These are phyloP conservation scores for Amblyornis subalaris DNA, from an alignment of 2,113 vertebrate species.

Conservation along the genomic window DNA sequence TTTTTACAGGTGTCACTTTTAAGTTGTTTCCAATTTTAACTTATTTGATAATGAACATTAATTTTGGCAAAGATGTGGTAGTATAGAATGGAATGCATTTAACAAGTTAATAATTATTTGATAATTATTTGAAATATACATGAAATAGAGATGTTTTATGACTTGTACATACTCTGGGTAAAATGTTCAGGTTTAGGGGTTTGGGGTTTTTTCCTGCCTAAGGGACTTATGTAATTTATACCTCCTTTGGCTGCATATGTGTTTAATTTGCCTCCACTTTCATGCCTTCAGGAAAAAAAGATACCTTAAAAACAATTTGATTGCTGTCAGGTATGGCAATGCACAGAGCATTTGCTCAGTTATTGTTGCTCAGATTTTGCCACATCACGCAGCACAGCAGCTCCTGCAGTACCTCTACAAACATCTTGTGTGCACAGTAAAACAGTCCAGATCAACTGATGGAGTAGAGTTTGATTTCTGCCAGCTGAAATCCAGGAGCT, in stretches of 20 bases:
- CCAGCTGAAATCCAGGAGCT: not conserved
- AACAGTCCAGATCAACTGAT: not conserved
- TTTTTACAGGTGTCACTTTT: not conserved
- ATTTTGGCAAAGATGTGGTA: not conserved
- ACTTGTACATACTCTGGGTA: not conserved
- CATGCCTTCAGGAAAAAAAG: not conserved
- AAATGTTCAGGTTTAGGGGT: not conserved
- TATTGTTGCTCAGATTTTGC: rapidly evolving
- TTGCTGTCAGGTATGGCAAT: not conserved
- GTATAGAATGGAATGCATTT: not conserved
- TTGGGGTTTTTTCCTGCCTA: not conserved
- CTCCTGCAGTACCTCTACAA: not conserved
- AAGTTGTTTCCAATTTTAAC: not conserved
- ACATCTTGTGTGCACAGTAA: not conserved
- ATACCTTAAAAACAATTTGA: not conserved
- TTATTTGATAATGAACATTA: not conserved
- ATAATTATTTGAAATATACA: not conserved
- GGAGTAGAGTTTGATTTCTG: not conserved
- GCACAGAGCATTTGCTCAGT: not conserved
- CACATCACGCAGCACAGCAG: not conserved
- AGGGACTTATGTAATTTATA: not conserved
- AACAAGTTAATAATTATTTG: not conserved
- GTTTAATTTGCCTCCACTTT: not conserved
- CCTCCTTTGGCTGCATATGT: not conserved
- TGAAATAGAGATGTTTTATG: not conserved